Conservation (phyloP, 2,888 invertebrate species). For the Sphinx pinastri region DNA sequence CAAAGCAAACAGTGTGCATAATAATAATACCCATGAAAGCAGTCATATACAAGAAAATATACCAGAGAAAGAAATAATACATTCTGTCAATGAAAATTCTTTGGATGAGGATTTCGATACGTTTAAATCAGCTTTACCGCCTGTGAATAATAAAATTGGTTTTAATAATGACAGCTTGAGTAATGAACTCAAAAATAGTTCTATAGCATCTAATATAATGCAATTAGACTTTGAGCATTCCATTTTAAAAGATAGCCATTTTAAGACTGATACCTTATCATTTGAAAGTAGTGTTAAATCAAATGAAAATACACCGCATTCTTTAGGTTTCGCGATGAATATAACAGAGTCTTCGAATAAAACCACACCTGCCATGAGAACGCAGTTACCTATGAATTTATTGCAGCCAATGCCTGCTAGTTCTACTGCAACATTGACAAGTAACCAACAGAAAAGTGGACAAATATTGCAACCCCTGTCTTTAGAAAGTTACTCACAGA, state of each 20-base stretch:
- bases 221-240: slow-evolving; percentile 44
- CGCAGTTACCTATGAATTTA: slow-evolving; percentile 44
- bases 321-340: slow-evolving; percentile 42
- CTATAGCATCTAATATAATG: slow-evolving; percentile 5
- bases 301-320: slow-evolving; percentile 49
- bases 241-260: slow-evolving; percentile 47
- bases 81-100: slow-evolving; percentile 34
- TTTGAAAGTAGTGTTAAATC: slow-evolving; percentile 44
- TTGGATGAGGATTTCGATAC: slow-evolving; percentile 76
- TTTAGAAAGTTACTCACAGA: slow-evolving; percentile 80
- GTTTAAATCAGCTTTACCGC: slow-evolving; percentile 71
- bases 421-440: slow-evolving; percentile 41
- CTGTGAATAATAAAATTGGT: slow-evolving; percentile 37
- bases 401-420: slow-evolving; percentile 60
- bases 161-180: background rate
- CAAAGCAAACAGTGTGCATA: slow-evolving; percentile 31
- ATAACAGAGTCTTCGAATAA: slow-evolving; percentile 41
- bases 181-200: background rate
- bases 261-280: slow-evolving; percentile 62
- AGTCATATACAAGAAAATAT: slow-evolving; percentile 34
- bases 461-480: slow-evolving; percentile 80
- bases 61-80: slow-evolving; percentile 31
- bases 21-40: slow-evolving; percentile 27
- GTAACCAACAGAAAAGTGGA: slow-evolving; percentile 59
- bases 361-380: slow-evolving; percentile 37